Base-by-base conservation (phyloP, 2,888 invertebrate genomes). In the Cephonodes hylas region DNA sequence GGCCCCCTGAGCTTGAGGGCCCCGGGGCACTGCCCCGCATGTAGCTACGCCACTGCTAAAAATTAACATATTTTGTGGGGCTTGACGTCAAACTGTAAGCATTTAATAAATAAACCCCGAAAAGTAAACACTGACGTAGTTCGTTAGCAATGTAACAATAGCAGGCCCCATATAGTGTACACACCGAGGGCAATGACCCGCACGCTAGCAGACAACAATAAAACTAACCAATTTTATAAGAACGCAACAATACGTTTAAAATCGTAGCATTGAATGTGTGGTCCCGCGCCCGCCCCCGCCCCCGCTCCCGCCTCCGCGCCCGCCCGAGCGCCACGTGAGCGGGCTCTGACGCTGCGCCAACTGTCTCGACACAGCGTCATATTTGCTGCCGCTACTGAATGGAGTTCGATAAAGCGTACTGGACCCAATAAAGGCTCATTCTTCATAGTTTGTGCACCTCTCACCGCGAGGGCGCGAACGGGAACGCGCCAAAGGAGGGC, bases 381-480 rank as follows among this genome's bases (percentile, higher is more conserved):
- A 48, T 23, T 25, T 27, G 15, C 48, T 27, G 25, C 48, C 25
- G 48, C 48, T 27, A 8, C 48, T 27, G 48, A 48, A 48, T 48
- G 48, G 48, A 27, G 48, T 6, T 15, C 48, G 48, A 48, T 48
- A 48, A 48, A 27, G 27, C 48, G 27, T 27, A 27, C 48, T 48
- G 48, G 48, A 48, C 48, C 48, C 48, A 48, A 48, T 48, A 48
- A 25, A 7, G 15, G 48, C 27, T 15, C 25, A 48, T 48, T 48
- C 48, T 48, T 48, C 48, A 8, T n/a, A 20, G 44, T 44, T 20
- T 15, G 48, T 15, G 8, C 18, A 27, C 27, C 27, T 48, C 48
- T 15, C 27, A 15, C 1, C 27, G 48, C 7, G 27, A 6, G 25
- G n/a, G n/a, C n/a, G n/a, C n/a, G n/a, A n/a, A n/a, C n/a, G n/a